These are phyloP conservation scores for Laterallus jamaicensis DNA, from an alignment of 2,113 vertebrate species.

Conservation along the genomic window DNA sequence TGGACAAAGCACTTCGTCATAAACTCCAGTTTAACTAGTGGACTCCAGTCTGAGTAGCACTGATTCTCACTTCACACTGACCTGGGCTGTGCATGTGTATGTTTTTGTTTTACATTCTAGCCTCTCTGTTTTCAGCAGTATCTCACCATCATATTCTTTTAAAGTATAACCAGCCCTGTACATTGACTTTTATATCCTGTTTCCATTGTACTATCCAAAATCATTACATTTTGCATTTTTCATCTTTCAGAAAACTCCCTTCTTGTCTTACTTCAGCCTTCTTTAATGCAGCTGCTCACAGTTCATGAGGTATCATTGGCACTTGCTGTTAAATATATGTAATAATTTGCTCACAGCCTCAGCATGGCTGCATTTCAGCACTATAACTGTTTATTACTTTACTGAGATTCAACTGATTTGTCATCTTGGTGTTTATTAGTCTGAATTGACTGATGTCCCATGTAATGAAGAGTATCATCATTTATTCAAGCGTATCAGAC, in stretches of 20 bases:
- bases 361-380: background rate
- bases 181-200: background rate
- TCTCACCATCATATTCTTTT: background rate
- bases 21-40: background rate
- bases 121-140: background rate
- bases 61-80: background rate
- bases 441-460: background rate
- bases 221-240: background rate
- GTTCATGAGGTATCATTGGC: background rate
- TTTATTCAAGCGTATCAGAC: background rate
- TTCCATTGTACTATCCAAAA: background rate
- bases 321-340: background rate
- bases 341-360: background rate
- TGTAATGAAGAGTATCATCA: background rate
- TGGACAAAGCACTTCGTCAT: background rate
- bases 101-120: background rate
- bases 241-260: background rate
- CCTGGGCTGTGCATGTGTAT: background rate
- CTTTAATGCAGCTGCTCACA: background rate
- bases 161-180: background rate
- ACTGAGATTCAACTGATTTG: background rate
- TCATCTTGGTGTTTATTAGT: conserved; percentile 4
- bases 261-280: background rate
- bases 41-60: background rate
- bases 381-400: background rate